phyloP scores from a whole-genome alignment of 2,888 invertebrate species.

The Orthonychiurus folsomi region DNA sequence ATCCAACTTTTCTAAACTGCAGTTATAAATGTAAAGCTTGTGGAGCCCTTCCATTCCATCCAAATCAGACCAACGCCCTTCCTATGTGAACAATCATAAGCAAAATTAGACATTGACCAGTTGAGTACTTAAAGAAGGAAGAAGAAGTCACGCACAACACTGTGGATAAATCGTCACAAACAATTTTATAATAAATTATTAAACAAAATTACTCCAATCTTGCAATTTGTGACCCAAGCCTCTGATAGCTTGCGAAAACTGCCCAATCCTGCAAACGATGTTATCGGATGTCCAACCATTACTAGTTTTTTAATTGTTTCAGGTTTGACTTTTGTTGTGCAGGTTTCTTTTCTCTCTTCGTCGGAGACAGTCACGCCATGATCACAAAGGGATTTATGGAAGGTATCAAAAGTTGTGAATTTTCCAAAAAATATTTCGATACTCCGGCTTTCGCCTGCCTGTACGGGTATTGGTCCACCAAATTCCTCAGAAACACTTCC shows the following conservation, averaged over 20 bases:
- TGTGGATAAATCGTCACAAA: not conserved
- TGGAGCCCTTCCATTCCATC: conserved; percentile 28
- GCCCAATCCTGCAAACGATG: conserved; percentile 32
- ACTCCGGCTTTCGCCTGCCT: conserved; percentile 20
- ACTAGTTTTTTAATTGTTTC: conserved; percentile 33
- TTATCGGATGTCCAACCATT: conserved; percentile 35
- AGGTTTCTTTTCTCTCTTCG: not conserved
- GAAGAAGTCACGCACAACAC: too few relatives aligned
- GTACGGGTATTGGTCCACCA: not conserved
- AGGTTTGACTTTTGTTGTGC: conserved; percentile 22
- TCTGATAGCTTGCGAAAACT: conserved; percentile 31
- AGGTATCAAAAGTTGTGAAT: conserved; percentile 28
- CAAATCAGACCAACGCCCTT: conserved; percentile 29
- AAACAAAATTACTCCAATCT: conserved; percentile 22
- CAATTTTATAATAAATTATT: not conserved
- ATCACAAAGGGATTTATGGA: conserved; percentile 29
- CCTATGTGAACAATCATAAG: conserved; percentile 18
- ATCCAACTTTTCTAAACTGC: conserved; percentile 32
- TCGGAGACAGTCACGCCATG: conserved; percentile 9
- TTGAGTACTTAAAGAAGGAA: too few relatives aligned
- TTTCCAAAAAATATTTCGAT: conserved; percentile 38
- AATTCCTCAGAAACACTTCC: too few relatives aligned
- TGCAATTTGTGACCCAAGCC: conserved; percentile 36
- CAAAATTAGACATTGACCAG: not conserved
- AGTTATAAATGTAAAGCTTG: conserved; percentile 34